Evolutionary conservation across 2,797 vertebrate species (phyloP).

Genomic region (Natrix natrix): DNA sequence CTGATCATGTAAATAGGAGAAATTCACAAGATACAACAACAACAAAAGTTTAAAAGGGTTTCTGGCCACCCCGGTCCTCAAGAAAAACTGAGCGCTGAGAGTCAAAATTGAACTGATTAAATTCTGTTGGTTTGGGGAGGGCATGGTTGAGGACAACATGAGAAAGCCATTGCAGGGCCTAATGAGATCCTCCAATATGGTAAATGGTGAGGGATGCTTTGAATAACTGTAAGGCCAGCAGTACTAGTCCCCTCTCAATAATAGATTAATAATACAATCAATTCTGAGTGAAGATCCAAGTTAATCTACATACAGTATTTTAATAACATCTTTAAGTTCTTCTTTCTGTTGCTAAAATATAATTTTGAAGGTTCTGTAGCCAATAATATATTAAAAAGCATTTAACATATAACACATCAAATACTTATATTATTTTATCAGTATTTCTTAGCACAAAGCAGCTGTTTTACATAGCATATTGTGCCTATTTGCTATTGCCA

Average conservation of each 20-base stretch:
- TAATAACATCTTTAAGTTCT: not conserved
- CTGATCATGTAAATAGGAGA: too few species aligned
- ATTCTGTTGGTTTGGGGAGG: too few species aligned
- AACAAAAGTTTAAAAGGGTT: too few species aligned
- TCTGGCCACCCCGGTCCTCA: too few species aligned
- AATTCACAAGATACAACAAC: too few species aligned
- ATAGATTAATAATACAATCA: not conserved
- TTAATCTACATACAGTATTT: not conserved
- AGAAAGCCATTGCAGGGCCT: too few species aligned
- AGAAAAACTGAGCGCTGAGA: too few species aligned
- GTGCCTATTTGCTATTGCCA: not conserved
- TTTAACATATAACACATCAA: not conserved
- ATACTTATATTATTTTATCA: constrained; percentile 8
- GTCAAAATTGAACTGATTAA: too few species aligned
- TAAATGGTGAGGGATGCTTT: not conserved
- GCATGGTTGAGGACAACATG: too few species aligned
- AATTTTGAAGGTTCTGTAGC: not conserved
- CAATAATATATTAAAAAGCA: not conserved
- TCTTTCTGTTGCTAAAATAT: not conserved
- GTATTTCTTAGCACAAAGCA: not conserved
- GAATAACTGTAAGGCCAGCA: not conserved
- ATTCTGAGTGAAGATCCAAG: not conserved
- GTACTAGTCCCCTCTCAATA: not conserved
- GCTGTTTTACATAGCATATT: not conserved
- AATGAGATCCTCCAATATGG: not conserved